These are phyloP conservation scores for Chaetura pelagica DNA, from an alignment of 2,113 vertebrate species.

Conservation along the genomic window DNA sequence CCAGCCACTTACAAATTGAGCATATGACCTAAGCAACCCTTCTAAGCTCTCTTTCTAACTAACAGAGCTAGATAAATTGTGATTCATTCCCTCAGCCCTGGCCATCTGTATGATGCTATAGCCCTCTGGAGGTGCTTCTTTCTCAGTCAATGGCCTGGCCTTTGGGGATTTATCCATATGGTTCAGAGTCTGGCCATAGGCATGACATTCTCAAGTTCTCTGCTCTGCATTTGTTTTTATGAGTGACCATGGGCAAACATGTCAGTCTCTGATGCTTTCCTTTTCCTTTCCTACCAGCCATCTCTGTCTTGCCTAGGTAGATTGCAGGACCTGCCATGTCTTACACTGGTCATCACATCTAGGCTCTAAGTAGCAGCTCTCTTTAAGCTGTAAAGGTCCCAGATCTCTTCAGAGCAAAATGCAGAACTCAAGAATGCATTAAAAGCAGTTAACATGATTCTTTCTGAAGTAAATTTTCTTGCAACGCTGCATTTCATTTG, in stretches of 20 bases:
- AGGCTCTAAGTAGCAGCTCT: background rate
- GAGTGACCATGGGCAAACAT: background rate
- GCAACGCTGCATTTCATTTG: background rate
- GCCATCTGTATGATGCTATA: background rate
- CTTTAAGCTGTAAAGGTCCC: background rate
- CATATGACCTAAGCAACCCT: background rate
- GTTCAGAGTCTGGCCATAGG: background rate
- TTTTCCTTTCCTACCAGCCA: background rate
- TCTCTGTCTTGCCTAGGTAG: background rate
- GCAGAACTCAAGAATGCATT: background rate
- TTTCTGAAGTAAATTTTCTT: background rate
- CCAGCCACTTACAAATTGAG: background rate
- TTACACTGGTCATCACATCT: background rate
- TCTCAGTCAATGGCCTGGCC: background rate
- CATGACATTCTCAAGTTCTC: background rate
- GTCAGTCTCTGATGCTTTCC: background rate
- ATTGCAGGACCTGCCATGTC: background rate
- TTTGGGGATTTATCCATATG: background rate
- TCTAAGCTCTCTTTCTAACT: background rate
- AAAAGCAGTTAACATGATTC: background rate
- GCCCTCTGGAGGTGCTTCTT: background rate
- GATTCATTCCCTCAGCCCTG: background rate
- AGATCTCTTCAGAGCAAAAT: background rate
- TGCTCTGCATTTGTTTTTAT: background rate
- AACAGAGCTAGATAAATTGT: background rate